phyloP scores from a whole-genome alignment of 2,888 invertebrate species.

The Megamerina dolium region DNA sequence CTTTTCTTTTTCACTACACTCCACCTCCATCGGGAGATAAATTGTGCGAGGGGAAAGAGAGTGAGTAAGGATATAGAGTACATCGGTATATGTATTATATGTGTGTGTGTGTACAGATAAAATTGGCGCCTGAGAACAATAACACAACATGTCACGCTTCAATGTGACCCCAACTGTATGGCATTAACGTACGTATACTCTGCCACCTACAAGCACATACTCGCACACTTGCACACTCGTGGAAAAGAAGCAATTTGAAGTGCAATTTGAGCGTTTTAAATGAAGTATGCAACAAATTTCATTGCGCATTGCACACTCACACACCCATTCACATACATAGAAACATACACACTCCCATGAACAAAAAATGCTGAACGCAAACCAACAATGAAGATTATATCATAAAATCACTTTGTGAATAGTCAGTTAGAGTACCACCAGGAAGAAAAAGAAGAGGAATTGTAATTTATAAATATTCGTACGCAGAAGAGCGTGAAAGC shows the following conservation, averaged over 20 bases:
- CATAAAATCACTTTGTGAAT: no score
- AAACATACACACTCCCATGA: background rate
- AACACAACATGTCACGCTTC: background rate
- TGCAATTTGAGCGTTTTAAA: no score
- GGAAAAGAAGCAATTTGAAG: background rate
- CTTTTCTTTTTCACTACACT: background rate
- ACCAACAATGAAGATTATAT: no score
- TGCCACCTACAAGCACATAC: no score
- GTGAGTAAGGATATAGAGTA: no score
- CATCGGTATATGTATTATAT: background rate
- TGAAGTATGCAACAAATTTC: conserved; percentile 8
- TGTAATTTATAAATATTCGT: no score
- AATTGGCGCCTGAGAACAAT: background rate
- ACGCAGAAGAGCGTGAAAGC: no score
- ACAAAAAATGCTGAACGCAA: conserved; percentile 3
- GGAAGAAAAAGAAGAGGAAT: no score
- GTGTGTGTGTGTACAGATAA: background rate
- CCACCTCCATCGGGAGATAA: no score
- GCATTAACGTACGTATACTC: no score
- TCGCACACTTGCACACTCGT: background rate
- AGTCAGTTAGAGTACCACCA: no score
- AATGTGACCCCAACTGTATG: background rate
- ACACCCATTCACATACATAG: background rate
- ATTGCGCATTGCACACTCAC: conserved; percentile 8
- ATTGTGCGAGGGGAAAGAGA: no score